phyloP scores from a whole-genome alignment of 2,888 invertebrate genomes.

The Epicampocera succincta region DNA sequence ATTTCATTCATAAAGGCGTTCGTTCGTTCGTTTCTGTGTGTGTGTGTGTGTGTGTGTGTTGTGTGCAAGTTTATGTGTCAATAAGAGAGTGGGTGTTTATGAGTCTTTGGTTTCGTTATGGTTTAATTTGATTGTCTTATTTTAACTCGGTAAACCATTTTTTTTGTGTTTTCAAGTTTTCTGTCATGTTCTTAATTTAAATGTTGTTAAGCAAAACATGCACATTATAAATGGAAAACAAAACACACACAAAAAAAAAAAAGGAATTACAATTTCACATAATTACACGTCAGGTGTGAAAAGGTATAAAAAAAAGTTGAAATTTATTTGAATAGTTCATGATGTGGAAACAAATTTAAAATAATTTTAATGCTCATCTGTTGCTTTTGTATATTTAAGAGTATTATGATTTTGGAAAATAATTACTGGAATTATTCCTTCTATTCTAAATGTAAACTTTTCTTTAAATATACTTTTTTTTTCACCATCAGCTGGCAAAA shows the following conservation, averaged over 20 bases:
- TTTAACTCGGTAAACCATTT: conserved; percentile 31
- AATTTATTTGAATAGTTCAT: conserved; percentile 29
- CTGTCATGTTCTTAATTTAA: conserved; percentile 48
- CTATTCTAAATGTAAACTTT: no score
- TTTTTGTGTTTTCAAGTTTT: conserved; percentile 9
- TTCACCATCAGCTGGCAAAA: no score
- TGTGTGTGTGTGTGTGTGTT: not conserved
- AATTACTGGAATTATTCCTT: no score
- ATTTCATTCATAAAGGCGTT: conserved; percentile 8
- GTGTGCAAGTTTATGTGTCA: not conserved
- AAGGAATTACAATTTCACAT: conserved; percentile 13
- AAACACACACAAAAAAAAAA: not conserved
- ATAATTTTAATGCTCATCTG: not conserved
- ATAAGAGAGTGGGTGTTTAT: not conserved
- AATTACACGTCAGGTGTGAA: conserved; percentile 42
- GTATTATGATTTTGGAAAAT: no score
- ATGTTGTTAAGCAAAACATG: conserved; percentile 37
- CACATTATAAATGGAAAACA: not conserved
- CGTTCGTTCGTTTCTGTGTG: not conserved
- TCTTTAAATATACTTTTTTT: no score
- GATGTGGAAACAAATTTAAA: conserved; percentile 4
- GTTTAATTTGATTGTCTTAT: conserved; percentile 49
- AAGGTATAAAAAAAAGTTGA: conserved; percentile 14
- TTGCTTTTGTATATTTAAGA: not conserved
- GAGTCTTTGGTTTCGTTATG: conserved; percentile 30